Base-by-base conservation (phyloP, 2,888 invertebrate genomes). In the Nomada lathburiana region DNA sequence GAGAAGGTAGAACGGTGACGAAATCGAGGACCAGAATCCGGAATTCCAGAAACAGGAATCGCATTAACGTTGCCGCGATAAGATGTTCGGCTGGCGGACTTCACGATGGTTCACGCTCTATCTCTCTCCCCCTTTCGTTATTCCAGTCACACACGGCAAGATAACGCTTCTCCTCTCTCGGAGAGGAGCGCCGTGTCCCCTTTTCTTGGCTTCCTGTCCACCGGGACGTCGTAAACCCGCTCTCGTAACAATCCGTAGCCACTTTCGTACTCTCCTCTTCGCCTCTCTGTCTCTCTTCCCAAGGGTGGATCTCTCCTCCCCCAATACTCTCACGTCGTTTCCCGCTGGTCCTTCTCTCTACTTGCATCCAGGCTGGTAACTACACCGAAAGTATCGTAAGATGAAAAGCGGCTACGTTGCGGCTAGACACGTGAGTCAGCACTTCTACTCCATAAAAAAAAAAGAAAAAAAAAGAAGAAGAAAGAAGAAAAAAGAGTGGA, bases 111-210 rank as follows among this genome's bases (percentile, higher is more conserved):
- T 86, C 68, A 83, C 69, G 81, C 86, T 86, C 90, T 36, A 5
- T 36, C 29, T 29, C 36, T 36, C 36, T 36, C 26, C 26, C 26
- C 26, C 36, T 36, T 36, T 90, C 89, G 89, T 92, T 92, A 92
- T 92, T 91, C 92, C 79, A 91, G 91, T 91, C 92, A 91, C 92
- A 91, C 87, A 86, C 88, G 85, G 83, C 82, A 87, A 87, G 89
- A 89, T 89, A 88, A 86, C 89, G 85, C 86, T 87, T 88, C 86
- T 85, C 83, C 80, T 82, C 81, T 85, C 83, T 80, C 82, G 85
- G 68, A 74, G 84, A 88, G 84, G 76, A 87, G 83, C 82, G 83
- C 89, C 86, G 85, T 84, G 84, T 82, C 82, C 82, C 84, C 78
- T 86, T 86, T 80, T 82, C 82, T 81, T 85, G 82, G 88, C 83